Conservation (phyloP, 2,888 invertebrate species). For the Ctenicera cuprea region DNA sequence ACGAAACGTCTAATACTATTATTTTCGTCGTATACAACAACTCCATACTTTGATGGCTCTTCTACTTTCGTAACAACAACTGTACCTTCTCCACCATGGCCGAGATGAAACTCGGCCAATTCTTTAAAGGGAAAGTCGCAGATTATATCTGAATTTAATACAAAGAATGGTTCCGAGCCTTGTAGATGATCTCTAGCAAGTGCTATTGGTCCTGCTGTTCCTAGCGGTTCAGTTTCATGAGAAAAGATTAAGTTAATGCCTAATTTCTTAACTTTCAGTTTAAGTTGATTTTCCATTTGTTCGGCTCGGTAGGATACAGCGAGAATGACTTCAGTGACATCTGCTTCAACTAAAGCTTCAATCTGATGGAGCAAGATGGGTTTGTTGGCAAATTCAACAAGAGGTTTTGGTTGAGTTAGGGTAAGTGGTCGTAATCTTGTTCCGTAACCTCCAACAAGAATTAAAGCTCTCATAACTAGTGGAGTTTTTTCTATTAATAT, state of each 20-base stretch:
- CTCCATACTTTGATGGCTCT: slow-evolving; percentile 99
- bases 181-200: slow-evolving; percentile 87
- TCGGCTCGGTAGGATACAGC: slow-evolving; percentile 99
- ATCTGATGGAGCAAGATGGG: slow-evolving; percentile 98
- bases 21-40: slow-evolving; percentile 91
- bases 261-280: slow-evolving; percentile 88
- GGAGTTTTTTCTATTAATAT: too few relatives aligned
- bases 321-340: slow-evolving; percentile 92
- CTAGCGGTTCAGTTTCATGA: slow-evolving; percentile 96
- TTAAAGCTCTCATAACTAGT: slow-evolving; percentile 97
- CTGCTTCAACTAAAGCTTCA: slow-evolving; percentile 90
- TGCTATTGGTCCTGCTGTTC: slow-evolving; percentile 97
- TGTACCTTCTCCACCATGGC: slow-evolving; percentile 97
- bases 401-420: slow-evolving; percentile 96
- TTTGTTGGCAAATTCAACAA: slow-evolving; percentile 99
- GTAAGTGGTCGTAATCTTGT: slow-evolving; percentile 97
- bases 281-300: slow-evolving; percentile 96
- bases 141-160: slow-evolving; percentile 98
- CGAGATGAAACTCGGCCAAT: slow-evolving; percentile 92
- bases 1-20: slow-evolving; percentile 95
- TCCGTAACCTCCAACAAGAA: slow-evolving; percentile 99
- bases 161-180: slow-evolving; percentile 95
- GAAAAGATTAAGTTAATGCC: slow-evolving; percentile 95
- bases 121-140: slow-evolving; percentile 99
- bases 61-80: slow-evolving; percentile 99